Base-by-base conservation (phyloP, 2,888 invertebrate species). In the Clusia tigrina region DNA sequence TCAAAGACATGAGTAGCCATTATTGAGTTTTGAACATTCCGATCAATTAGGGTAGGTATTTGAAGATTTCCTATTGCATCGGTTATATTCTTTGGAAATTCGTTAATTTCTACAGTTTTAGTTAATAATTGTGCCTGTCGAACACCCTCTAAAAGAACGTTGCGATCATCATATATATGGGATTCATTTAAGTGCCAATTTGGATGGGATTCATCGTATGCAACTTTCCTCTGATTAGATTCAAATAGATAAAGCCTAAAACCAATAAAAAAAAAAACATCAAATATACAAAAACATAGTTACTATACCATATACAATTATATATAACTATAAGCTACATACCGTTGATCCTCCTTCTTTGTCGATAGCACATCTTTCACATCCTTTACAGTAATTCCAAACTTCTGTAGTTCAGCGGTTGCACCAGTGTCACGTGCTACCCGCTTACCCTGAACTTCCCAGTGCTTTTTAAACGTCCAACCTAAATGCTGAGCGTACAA, bases 51-150 rank as follows among this genome's bases (percentile, higher is more conserved):
- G 59, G 84, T 83, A 0, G 87, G 85, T 1, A 88, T 83, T 67
- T 88, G 84, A 6, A 80, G 66, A 57, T 87, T 74, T 38, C 82
- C 77, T 12, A 87, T 83, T 2, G 85, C 74, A 60, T 87, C 86
- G 74, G 88, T 85, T 60, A 91, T 84, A 67, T 83, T 85, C 9
- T 86, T 83, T 0, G 92, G 92, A 57, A 93, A 84, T 63, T 84
- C 86, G 48, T 88, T 83, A 68, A 89, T 83, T 63, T 88, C 85
- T 2, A 93, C 83, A 1, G 93, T 89, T 78, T 95, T 95, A 2
- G 93, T 92, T 5, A 96, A 83, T n/a, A 90, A 84, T 83, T 92
- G 90, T 0, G 93, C 93, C 85, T 96, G 95, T 1, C 86, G 80
- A 58, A 91, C 74, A 12, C 94, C 95, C 83, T 90, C 88, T 23